Evolutionary conservation across 2,797 vertebrate species (phyloP).

Genomic region (Rallus crepitans): DNA sequence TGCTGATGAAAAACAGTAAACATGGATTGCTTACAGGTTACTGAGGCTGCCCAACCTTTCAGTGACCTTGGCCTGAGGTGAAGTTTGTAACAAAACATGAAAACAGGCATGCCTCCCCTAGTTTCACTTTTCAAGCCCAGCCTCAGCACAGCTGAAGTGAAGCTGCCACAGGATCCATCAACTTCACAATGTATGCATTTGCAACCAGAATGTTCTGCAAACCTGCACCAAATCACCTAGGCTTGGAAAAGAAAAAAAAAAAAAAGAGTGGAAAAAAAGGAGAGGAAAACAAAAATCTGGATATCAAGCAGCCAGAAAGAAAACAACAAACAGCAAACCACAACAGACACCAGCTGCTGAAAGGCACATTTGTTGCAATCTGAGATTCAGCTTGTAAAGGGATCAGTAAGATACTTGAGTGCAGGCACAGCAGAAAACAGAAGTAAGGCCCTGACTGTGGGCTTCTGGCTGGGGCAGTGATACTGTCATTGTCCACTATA

Average conservation of each 20-base stretch:
- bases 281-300: background rate
- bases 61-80: background rate
- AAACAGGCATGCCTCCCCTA: background rate
- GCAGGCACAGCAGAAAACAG: background rate
- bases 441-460: background rate
- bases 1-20: background rate
- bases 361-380: background rate
- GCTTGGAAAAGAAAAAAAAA: background rate
- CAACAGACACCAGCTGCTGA: background rate
- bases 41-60: background rate
- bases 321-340: background rate
- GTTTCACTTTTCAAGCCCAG: conserved; percentile 15
- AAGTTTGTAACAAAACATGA: background rate
- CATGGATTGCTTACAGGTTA: background rate
- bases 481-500: background rate
- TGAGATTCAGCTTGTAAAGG: background rate
- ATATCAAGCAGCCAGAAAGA: background rate
- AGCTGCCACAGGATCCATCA: background rate
- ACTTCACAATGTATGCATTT: background rate
- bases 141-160: rapidly evolving
- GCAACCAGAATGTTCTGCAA: background rate
- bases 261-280: too few species aligned
- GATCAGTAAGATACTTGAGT: background rate
- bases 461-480: background rate
- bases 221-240: background rate